These are phyloP conservation scores for Hormaphis cornu DNA, from an alignment of 1,140 invertebrate genomes.

Conservation along the genomic window DNA sequence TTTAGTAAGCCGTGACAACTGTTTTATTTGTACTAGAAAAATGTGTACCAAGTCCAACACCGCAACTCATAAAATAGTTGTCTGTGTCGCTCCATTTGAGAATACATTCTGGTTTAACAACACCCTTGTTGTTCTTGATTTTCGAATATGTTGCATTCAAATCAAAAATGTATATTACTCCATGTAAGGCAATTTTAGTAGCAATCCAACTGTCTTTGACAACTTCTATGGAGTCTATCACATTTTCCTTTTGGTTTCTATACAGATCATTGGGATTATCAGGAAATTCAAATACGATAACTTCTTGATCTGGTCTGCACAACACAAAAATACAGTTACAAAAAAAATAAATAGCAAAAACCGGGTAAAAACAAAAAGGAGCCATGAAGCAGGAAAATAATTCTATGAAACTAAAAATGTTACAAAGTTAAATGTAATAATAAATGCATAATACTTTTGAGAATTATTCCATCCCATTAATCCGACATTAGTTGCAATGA, in stretches of 20 bases:
- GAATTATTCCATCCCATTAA: conserved; percentile 32
- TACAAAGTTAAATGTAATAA: too few species aligned
- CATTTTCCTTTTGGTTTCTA: conserved; percentile 19
- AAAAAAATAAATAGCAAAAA: neutral
- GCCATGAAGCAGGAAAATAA: too few species aligned
- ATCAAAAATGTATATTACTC: conserved; percentile 42
- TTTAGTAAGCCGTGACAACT: neutral
- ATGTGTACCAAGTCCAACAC: conserved; percentile 41
- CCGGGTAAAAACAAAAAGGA: too few species aligned
- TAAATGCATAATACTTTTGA: neutral
- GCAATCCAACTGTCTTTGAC: conserved; percentile 41
- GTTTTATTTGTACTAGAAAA: neutral
- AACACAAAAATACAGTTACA: neutral
- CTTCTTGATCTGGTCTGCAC: neutral
- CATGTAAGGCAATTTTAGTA: conserved; percentile 44
- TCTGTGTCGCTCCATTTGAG: conserved; percentile 44
- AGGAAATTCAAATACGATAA: neutral
- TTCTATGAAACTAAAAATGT: too few species aligned
- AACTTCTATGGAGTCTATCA: conserved; percentile 42
- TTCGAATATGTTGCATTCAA: conserved; percentile 3
- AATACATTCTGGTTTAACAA: conserved; percentile 37
- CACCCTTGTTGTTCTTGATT: conserved; percentile 18
- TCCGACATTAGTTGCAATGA: conserved; percentile 35
- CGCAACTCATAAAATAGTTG: conserved; percentile 47
- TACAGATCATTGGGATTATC: conserved; percentile 21